Percentiles rank a stretch among this genome's conserved stretches.
phyloP scores from a whole-genome alignment of 1,140 invertebrate genomes.

The Conus betulinus region DNA sequence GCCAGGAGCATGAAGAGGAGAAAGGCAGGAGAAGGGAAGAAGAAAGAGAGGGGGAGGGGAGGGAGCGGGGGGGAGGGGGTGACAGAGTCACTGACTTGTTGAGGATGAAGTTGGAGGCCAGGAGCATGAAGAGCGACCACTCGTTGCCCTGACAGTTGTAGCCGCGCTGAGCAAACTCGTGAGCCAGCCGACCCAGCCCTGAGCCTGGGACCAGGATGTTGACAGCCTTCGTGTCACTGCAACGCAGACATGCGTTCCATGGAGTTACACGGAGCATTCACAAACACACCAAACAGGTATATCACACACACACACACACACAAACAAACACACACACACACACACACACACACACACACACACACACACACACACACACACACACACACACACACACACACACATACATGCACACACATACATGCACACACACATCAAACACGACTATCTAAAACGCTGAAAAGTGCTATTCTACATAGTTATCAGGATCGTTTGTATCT shows the following conservation, averaged over 20 bases:
- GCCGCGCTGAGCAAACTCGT: constrained; percentile 92
- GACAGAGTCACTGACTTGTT: constrained; percentile 83
- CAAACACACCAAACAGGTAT: not conserved
- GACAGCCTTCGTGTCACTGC: constrained; percentile 72
- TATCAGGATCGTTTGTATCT: no score
- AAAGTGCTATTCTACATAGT: no score
- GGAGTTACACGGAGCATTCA: no score
- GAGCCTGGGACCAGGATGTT: constrained; percentile 95
- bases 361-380: not conserved
- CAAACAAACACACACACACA: not conserved
- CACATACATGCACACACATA: no score
- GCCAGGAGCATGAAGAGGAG: constrained; percentile 93
- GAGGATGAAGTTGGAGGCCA: constrained; percentile 96
- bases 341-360: not conserved
- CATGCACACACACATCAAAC: no score
- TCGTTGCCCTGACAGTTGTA: constrained; percentile 98
- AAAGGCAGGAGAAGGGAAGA: no score
- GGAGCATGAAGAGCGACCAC: constrained; percentile 97
- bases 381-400: no score
- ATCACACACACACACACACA: not conserved
- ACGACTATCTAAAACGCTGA: no score
- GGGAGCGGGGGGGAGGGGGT: not conserved
- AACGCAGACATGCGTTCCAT: not conserved
- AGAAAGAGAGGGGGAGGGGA: no score
- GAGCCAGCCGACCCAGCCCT: constrained; percentile 93